Base-by-base conservation (phyloP, 1,140 invertebrate species). In the Drosophila sechellia region DNA sequence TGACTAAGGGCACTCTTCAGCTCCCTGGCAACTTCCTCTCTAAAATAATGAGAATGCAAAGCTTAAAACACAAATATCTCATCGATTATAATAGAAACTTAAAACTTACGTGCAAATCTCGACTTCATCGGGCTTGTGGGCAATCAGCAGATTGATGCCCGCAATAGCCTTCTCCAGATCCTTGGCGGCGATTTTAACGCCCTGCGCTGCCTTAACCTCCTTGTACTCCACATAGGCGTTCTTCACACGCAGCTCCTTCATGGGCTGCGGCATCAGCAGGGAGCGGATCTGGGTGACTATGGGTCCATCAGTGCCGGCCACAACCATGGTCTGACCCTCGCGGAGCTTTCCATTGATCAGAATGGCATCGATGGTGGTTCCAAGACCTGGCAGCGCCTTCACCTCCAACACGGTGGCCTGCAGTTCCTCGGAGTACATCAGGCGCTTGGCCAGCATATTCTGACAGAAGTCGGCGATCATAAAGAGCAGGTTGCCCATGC, bases 301-400 rank as follows among this genome's bases (percentile, higher is more conserved):
- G 3, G 99, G 98, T 15, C 99, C 99, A 90, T 99, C 99, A 4
- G 98, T 99, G 35, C 99, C 99, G 10, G 99, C 98, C 37, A 99
- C 93, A 27, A 99, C 95, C 92, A 99, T 96, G 0, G 97, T 98
- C 79, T 99, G 98, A 22, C 98, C 98, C 93, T 99, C 98, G 45
- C 94, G 94, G 27, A 99, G 93, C 15, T 94, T 96, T 13, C 99
- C 99, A 93, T 99, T 99, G 39, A 99, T 97, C 54, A 99, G 94
- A 93, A 99, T 99, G 35, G 98, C 97, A 94, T 99, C 99, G 89
- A 99, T 98, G 5, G 99, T 99, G 58, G 98, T 99, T 25, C 99
- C 99, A 61, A 99, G 93, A 48, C 99, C 99, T 39, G 97, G 96
- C 81, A 99, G 96, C 1, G 98, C 98, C 95, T 99, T 99, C 4